phyloP scores from a whole-genome alignment of 2,113 vertebrate species.

The Argyrosomus japonicus region DNA sequence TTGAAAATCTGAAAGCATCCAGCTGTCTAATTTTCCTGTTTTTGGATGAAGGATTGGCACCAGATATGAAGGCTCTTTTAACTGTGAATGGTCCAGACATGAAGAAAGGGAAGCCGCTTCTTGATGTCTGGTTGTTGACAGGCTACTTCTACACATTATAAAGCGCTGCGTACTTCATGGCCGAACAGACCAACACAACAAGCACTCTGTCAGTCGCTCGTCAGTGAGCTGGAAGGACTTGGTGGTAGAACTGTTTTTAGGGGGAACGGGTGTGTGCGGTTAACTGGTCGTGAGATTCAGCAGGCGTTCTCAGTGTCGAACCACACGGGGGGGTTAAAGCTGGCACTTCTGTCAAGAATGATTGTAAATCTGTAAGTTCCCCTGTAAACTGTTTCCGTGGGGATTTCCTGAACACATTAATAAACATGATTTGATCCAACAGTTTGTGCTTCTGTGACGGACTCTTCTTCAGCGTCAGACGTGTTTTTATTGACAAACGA shows the following conservation, averaged over 20 bases:
- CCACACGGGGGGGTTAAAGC: slow-evolving; percentile 59
- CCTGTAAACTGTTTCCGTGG: slow-evolving; percentile 81
- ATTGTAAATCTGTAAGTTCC: slow-evolving; percentile 84
- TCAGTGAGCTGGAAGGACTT: slow-evolving; percentile 47
- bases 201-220: slow-evolving; percentile 30
- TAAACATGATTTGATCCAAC: slow-evolving; percentile 81
- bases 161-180: slow-evolving; percentile 43
- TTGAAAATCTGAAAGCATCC: slow-evolving; percentile 53
- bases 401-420: slow-evolving; percentile 82
- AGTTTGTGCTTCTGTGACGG: not conserved
- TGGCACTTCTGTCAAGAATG: slow-evolving; percentile 79
- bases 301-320: slow-evolving; percentile 65
- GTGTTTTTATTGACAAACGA: too few relatives aligned
- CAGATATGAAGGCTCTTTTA: slow-evolving; percentile 71
- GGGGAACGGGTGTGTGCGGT: slow-evolving; percentile 53
- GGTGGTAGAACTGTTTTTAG: slow-evolving; percentile 46
- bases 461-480: not conserved
- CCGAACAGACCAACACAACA: slow-evolving; percentile 40
- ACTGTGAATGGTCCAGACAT: slow-evolving; percentile 62
- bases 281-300: slow-evolving; percentile 60
- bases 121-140: slow-evolving; percentile 35
- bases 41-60: slow-evolving; percentile 72
- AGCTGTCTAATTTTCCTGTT: slow-evolving; percentile 30
- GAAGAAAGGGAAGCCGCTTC: slow-evolving; percentile 13
- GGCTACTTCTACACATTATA: slow-evolving; percentile 27